Base-by-base conservation (phyloP, 1,140 invertebrate species). In the Homalodisca vitripennis region DNA sequence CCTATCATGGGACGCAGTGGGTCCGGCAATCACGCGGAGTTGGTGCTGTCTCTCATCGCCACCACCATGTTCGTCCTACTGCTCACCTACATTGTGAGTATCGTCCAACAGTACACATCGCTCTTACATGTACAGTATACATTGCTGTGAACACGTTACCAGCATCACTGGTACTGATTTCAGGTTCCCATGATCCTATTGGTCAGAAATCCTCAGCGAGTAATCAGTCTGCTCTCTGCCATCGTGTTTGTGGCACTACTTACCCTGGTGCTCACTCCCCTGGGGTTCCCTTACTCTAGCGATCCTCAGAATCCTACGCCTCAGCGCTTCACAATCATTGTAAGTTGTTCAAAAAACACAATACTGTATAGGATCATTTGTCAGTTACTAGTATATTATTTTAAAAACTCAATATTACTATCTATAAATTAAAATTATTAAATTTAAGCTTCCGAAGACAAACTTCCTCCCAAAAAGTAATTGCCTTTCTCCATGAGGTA, bases 1-100 rank as follows among this genome's bases (percentile, higher is more conserved):
- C 93, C 93, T 1, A 87, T 95, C 70, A 91, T 92, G 89, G 93
- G 93, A 51, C 84, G 94, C 74, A 82, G 86, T 32, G 93, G 93
- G 31, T 83, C 88, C 29, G 86, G 84, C 48, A 84, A 87, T 47
- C 87, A 89, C 79, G 87, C 90, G 10, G 91, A 93, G 83, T 74
- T 88, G 41, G 77, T 90, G 74, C 79, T 85, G 46, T 83, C 83
- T 65, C 78, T 85, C 74, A 82, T 89, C 82, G 79, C 87, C 75
- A 82, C 83, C 67, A 71, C 81, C 69, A 72, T 87, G 24, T 84
- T 88, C 57, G 82, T 81, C 17, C 75, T 86, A 1, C 75, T 88
- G 30, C 80, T 88, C 55, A 82, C 85, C 77, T 85, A 87, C 69
- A 74, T 77, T 67, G 78, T 81, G 71, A 74, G 79, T 72, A 26